Evolutionary conservation across 2,888 invertebrate species (phyloP), one percentile per base, ranked within the genome.

Genomic region (Mesorhabditis spiculigera): DNA sequence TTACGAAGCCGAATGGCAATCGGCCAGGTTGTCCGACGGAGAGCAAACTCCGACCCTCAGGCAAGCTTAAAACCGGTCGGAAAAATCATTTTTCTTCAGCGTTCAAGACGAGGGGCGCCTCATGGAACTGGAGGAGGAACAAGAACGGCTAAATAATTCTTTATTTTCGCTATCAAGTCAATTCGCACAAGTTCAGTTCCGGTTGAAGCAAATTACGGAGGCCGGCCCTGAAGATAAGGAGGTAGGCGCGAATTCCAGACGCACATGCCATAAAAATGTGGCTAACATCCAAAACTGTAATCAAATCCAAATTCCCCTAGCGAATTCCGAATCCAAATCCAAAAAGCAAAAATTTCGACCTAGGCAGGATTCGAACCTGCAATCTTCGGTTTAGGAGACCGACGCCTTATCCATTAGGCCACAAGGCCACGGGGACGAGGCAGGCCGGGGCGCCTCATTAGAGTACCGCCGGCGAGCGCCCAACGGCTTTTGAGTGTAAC

Each of bases 131-230:
- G 96, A 97, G 88, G 95, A 97, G 86, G 96, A 98, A 86, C 97
- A 98, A 87, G 91, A 92, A 81, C 90, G 93, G 82, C 89, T 98
- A 67, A 97, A 95, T 80, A 92, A 93, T 3, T 96, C 97, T 0
- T 90, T 98, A 41, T 91, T 97, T 87, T 94, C 97, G 61, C 89
- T 98, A 84, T 96, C 97, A 5, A 94, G 96, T 42, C 98, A 98
- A 88, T 95, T 99, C 87, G 98, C 97, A 66, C 97, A 98, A 88
- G 77, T 92, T 85, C 89, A 89, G 83, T 88, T 89, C 79, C 81
- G 89, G 62, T 85, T 89, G 61, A 88, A 89, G 75, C 89, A 89
- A 81, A 88, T 89, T 71, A 80, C 76, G 44, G 87, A 88, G 62
- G 87, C 88, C 4, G 84, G 84, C 4, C 82, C 85, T 4, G 91